Evolutionary conservation across 2,113 vertebrate species (phyloP).

Genomic region (Cinclus cinclus): DNA sequence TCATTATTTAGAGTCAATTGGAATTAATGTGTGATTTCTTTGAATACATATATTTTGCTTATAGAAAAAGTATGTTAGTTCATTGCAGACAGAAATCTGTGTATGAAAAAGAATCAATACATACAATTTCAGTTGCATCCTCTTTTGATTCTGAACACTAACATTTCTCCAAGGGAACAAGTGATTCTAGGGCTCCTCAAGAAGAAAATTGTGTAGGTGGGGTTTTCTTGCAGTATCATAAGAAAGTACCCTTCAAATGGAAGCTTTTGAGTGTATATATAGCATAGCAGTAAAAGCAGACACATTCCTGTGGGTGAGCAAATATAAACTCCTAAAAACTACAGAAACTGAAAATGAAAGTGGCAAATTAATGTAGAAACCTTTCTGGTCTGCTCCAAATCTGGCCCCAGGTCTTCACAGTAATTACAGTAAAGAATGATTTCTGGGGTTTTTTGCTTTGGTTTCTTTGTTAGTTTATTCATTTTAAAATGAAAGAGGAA

Average conservation of each 20-base stretch:
- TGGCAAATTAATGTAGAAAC: neutral
- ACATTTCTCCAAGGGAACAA: neutral
- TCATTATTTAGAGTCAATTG: neutral
- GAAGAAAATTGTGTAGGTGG: conserved; percentile 15
- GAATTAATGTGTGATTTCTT: neutral
- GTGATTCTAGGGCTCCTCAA: neutral
- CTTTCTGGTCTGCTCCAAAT: neutral
- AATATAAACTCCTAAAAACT: neutral
- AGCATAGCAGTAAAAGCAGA: neutral
- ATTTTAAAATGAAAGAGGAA: neutral
- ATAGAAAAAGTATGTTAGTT: neutral
- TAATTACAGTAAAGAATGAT: neutral
- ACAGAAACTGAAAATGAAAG: conserved; percentile 6
- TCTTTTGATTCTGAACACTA: neutral
- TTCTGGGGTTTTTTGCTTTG: neutral
- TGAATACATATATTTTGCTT: neutral
- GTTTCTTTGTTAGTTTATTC: neutral
- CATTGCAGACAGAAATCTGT: neutral
- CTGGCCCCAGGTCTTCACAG: neutral
- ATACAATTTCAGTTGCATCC: neutral
- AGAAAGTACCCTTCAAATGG: conserved; percentile 1
- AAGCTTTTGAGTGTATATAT: neutral
- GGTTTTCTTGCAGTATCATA: conserved; percentile 22
- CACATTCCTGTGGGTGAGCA: neutral
- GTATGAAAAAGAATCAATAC: neutral